A percentile compares a stretch with the other conserved stretches of the same genome.
Conservation (phyloP, 2,888 invertebrate species). For the Chymomyza amoena region DNA sequence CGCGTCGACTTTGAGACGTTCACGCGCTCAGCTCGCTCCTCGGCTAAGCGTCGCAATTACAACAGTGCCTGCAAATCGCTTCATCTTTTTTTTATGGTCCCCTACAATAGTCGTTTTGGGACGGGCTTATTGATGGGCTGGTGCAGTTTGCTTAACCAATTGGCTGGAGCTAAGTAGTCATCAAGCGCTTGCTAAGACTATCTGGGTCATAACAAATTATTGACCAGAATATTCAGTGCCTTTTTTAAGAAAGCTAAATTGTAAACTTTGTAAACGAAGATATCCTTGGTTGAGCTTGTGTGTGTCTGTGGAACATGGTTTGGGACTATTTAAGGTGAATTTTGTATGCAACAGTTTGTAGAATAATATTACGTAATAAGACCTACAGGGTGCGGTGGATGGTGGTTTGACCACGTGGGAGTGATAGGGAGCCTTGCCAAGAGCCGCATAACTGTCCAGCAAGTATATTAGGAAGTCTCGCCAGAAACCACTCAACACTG, state of each 20-base stretch:
- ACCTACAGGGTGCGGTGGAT: too few relatives aligned
- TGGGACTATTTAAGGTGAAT: neutral
- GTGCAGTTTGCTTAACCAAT: slow-evolving; percentile 30
- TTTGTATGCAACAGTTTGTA: too few relatives aligned
- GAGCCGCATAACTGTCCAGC: too few relatives aligned
- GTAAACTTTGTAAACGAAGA: neutral
- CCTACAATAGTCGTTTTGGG: slow-evolving; percentile 73
- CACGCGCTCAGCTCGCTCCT: slow-evolving; percentile 7
- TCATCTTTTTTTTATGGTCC: slow-evolving; percentile 70
- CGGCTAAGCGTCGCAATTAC: slow-evolving; percentile 65
- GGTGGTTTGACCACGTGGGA: too few relatives aligned
- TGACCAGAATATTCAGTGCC: slow-evolving; percentile 13
- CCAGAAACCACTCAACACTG: too few relatives aligned
- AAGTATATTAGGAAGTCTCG: too few relatives aligned
- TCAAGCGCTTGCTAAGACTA: neutral
- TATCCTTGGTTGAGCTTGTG: neutral
- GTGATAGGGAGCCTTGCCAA: too few relatives aligned
- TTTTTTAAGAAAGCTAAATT: neutral
- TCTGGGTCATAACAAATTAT: slow-evolving; percentile 61
- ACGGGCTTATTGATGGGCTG: slow-evolving; percentile 49
- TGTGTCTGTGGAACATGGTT: too few relatives aligned
- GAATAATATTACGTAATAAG: too few relatives aligned
- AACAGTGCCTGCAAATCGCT: slow-evolving; percentile 71
- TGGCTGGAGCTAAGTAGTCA: slow-evolving; percentile 20
- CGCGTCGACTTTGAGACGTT: slow-evolving; percentile 12